Evolutionary conservation across 2,797 vertebrate genomes (phyloP).

Genomic region (Galago senegalensis): DNA sequence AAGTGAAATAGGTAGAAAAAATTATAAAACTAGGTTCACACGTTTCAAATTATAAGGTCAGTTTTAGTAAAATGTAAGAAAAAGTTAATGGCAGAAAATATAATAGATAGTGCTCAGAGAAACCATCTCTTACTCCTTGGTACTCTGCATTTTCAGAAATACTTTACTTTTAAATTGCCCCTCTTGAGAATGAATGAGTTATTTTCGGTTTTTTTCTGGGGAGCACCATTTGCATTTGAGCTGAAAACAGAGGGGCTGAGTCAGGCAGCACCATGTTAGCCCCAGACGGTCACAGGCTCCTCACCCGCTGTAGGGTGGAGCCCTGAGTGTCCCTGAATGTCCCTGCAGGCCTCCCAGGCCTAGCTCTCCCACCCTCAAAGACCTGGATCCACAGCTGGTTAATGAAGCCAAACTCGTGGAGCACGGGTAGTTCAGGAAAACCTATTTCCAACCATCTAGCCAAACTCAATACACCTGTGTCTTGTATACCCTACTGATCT

Average conservation of each 20-base stretch:
- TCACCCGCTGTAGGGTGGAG: conserved; percentile 65
- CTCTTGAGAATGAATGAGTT: conserved; percentile 83
- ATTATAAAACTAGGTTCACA: conserved; percentile 84
- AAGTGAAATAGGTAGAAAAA: conserved; percentile 72
- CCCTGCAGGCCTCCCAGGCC: background rate
- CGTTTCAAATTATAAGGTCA: conserved; percentile 87
- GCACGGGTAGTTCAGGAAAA: background rate
- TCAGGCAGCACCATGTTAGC: background rate
- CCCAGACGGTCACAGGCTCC: conserved; percentile 67
- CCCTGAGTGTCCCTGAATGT: conserved; percentile 77
- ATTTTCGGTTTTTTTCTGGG: conserved; percentile 82
- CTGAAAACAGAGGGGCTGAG: conserved; percentile 81
- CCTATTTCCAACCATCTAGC: background rate
- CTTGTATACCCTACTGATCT: background rate
- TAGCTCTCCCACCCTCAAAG: conserved; percentile 58
- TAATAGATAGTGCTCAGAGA: conserved; percentile 69
- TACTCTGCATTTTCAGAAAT: conserved; percentile 79
- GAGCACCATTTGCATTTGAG: conserved; percentile 82
- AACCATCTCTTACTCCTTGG: conserved; percentile 72
- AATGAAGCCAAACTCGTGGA: conserved; percentile 57
- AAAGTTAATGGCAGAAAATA: conserved; percentile 86
- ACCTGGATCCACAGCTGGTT: background rate
- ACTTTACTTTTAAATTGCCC: conserved; percentile 85
- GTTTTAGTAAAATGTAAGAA: conserved; percentile 81
- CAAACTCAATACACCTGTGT: background rate